Evolutionary conservation across 2,797 vertebrate genomes (phyloP).

Genomic region (Tolypeutes matacus): DNA sequence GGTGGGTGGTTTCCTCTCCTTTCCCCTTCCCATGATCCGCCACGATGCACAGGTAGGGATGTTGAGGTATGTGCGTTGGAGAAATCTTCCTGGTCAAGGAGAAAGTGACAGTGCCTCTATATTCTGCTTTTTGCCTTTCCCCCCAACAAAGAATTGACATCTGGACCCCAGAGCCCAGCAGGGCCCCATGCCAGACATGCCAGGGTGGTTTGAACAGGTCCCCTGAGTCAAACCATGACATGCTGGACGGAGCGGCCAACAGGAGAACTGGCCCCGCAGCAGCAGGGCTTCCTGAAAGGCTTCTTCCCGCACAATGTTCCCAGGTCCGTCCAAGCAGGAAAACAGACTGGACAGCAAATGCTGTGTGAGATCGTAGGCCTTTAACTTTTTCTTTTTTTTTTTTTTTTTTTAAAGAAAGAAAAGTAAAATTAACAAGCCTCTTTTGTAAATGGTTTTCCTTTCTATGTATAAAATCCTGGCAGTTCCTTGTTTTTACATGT

Average conservation of each 20-base stretch:
- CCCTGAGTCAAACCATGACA: background rate
- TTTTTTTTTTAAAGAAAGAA: constrained; percentile 68
- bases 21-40: background rate
- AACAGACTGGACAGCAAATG: constrained; percentile 21
- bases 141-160: background rate
- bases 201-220: background rate
- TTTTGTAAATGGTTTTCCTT: constrained; percentile 91
- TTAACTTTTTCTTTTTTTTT: constrained; percentile 71
- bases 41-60: rapidly evolving
- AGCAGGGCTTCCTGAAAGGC: background rate
- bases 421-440: constrained; percentile 86
- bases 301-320: background rate
- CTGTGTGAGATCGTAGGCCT: constrained; percentile 80
- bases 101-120: constrained; percentile 22
- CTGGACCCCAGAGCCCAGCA: constrained; percentile 30
- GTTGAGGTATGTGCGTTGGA: background rate
- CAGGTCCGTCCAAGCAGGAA: constrained; percentile 9
- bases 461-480: constrained; percentile 90
- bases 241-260: rapidly evolving
- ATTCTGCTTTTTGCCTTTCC: constrained; percentile 14
- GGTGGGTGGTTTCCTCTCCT: background rate
- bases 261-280: background rate
- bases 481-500: constrained; percentile 88
- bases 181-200: background rate
- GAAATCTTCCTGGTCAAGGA: background rate